These are phyloP conservation scores for Pica pica DNA, from an alignment of 2,113 vertebrate genomes.

Conservation along the genomic window DNA sequence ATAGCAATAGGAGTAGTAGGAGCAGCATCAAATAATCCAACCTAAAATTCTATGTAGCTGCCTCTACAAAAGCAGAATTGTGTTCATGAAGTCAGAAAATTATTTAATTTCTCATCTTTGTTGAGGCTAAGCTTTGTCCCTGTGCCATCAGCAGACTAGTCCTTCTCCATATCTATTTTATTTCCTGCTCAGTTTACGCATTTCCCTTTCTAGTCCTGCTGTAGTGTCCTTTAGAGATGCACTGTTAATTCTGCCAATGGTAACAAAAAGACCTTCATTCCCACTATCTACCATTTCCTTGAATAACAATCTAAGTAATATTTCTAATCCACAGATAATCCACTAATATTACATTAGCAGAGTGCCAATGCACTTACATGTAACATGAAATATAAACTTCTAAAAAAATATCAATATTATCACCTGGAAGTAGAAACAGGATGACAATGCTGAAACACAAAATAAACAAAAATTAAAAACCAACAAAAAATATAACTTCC, in stretches of 20 bases:
- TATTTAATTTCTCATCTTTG: not conserved
- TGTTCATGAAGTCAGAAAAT: not conserved
- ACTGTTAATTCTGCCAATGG: not conserved
- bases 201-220: not conserved
- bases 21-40: not conserved
- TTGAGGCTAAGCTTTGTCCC: not conserved
- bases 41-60: not conserved
- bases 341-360: not conserved
- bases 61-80: not conserved
- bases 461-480: conserved; percentile 22
- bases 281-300: not conserved
- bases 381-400: conserved; percentile 22
- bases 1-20: not conserved
- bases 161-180: not conserved
- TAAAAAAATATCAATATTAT: conserved; percentile 15
- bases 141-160: not conserved
- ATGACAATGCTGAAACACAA: conserved; percentile 24
- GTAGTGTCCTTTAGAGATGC: not conserved
- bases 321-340: conserved; percentile 25
- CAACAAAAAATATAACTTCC: not conserved
- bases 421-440: conserved; percentile 54
- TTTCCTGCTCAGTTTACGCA: not conserved
- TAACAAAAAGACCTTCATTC: not conserved
- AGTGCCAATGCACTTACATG: conserved; percentile 22
- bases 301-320: not conserved